Base-by-base conservation (phyloP, 2,113 vertebrate species). In the Ptilonorhynchus violaceus region DNA sequence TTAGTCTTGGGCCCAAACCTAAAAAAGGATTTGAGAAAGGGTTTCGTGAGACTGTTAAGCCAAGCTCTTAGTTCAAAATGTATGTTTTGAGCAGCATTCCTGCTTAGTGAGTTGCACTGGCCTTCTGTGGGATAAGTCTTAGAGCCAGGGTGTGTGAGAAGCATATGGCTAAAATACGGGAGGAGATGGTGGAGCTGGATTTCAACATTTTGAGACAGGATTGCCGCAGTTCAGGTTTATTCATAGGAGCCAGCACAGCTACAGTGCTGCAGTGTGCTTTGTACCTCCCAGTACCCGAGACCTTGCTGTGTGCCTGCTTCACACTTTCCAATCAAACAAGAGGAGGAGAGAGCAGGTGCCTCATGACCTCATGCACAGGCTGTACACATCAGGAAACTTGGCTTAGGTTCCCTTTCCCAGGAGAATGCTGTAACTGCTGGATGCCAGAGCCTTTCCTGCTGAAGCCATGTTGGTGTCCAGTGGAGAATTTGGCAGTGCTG, bases 341-440 rank as follows among this genome's bases (percentile, higher is more conserved):
- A 44, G 33, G 23, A 55, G 9, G 17, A 83, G 25, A 42, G 18
- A 5, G 5, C 42, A 39, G 59, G 35, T 85, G 10, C 53, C 30
- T 33, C 22, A 0, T 27, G 52, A 19, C 44, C 42, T 82, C 20
- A 2, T 19, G 39, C 31, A 27, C 0, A 3, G 52, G 18, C 20
- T 79, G 11, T 23, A 8, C 21, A 3, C 39, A 8, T 18, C 44
- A 56, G 79, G 58, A 83, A 88, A 68, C 6, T 62, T n/a, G 42
- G 16, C 18, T 72, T 39, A 47, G 39, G 37, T 39, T 76, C 16
- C 9, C 18, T 37, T 66, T 80, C 31, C 23, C 55, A n/a, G 35
- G 37, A 78, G 20, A 42, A 2, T 24, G 7, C 8, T 42, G 56
- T 50, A 78, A 63, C 28, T 0, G 0, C 21, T 59, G 58, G 23